Percentiles rank a stretch among this genome's conserved stretches.
These are phyloP conservation scores for Aporophyla nigra DNA, from an alignment of 2,888 invertebrate species.

Conservation along the genomic window DNA sequence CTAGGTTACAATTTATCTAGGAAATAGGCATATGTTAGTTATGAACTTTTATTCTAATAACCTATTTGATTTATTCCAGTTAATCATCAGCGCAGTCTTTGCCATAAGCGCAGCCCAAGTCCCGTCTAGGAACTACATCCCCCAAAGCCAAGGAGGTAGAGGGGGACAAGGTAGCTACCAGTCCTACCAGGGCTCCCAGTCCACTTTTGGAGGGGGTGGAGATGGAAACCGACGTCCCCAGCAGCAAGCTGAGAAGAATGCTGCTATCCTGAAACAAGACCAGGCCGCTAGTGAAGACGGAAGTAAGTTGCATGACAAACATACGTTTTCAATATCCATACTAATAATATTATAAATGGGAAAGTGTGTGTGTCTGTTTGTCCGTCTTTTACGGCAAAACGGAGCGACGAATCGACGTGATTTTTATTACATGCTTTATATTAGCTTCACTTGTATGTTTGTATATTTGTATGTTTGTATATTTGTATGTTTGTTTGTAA, in stretches of 20 bases:
- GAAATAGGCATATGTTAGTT: too few relatives aligned
- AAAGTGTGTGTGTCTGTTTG: too few relatives aligned
- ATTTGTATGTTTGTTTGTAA: too few relatives aligned
- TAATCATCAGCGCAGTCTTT: constrained; percentile 73
- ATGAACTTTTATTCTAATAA: not conserved
- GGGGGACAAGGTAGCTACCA: constrained; percentile 44
- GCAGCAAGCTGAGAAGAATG: constrained; percentile 79
- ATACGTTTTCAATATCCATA: too few relatives aligned
- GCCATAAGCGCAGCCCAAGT: constrained; percentile 77
- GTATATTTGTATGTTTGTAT: too few relatives aligned
- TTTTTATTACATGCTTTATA: too few relatives aligned
- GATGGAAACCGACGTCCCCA: constrained; percentile 77
- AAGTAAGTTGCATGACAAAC: constrained; percentile 60
- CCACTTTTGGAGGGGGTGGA: constrained; percentile 52
- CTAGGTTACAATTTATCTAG: not conserved
- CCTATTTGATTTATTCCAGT: constrained; percentile 67
- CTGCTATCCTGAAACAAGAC: constrained; percentile 79
- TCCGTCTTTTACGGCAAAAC: too few relatives aligned
- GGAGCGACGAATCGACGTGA: too few relatives aligned
- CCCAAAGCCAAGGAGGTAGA: constrained; percentile 69
- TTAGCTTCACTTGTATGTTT: too few relatives aligned
- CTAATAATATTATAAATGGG: too few relatives aligned
- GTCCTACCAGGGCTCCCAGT: constrained; percentile 33
- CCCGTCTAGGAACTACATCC: constrained; percentile 79
- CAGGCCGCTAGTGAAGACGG: constrained; percentile 80